phyloP scores from a whole-genome alignment of 2,888 invertebrate genomes.

The Eupithecia pulchellata region DNA sequence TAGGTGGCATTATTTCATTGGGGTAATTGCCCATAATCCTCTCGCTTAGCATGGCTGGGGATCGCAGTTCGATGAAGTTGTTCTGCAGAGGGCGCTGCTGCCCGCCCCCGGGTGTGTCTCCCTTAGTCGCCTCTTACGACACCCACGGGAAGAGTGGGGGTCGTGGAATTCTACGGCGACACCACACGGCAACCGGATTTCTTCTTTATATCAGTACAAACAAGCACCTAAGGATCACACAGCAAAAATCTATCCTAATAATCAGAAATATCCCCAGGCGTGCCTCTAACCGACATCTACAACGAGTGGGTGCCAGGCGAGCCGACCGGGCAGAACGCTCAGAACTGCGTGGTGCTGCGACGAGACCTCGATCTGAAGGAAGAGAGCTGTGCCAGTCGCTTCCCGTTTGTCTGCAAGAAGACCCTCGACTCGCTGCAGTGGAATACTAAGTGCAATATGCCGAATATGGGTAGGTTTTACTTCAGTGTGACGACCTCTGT shows the following conservation, averaged over 20 bases:
- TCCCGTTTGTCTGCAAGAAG: slow-evolving; percentile 73
- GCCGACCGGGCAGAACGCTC: slow-evolving; percentile 57
- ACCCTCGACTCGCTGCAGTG: slow-evolving; percentile 59
- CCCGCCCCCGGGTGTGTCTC: too few relatives aligned
- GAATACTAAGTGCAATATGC: slow-evolving; percentile 65
- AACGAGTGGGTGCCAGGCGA: slow-evolving; percentile 61
- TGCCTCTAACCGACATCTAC: slow-evolving; percentile 49
- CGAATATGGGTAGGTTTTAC: slow-evolving; percentile 58
- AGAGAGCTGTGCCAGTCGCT: slow-evolving; percentile 54
- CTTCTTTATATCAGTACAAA: background rate
- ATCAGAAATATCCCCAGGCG: slow-evolving; percentile 24
- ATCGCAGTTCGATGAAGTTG: too few relatives aligned
- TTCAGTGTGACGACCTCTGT: too few relatives aligned
- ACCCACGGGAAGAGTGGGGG: too few relatives aligned
- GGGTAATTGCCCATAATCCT: too few relatives aligned
- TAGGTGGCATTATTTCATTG: too few relatives aligned
- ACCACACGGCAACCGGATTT: too few relatives aligned
- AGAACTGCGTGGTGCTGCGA: slow-evolving; percentile 60
- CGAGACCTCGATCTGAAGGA: slow-evolving; percentile 59
- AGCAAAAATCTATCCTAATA: background rate
- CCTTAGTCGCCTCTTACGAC: too few relatives aligned
- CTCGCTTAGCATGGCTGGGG: too few relatives aligned
- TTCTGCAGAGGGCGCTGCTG: too few relatives aligned
- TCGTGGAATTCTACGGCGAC: too few relatives aligned
- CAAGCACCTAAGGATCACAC: background rate